A percentile compares a stretch with the other conserved stretches of the same genome.
These are phyloP conservation scores for Otolemur garnettii DNA, from an alignment of 2,113 vertebrate species.

Conservation along the genomic window DNA sequence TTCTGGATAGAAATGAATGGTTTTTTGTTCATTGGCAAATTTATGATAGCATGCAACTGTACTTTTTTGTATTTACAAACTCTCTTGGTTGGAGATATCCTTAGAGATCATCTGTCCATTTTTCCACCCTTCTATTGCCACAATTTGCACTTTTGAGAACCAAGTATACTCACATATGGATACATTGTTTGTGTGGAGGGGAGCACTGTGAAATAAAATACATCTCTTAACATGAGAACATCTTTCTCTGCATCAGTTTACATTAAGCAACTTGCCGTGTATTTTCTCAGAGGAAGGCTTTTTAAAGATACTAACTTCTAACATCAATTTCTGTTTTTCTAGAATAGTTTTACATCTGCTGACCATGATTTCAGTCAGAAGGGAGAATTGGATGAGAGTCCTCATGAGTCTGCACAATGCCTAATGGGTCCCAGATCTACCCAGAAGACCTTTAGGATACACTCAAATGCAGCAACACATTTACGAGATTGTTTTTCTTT, in stretches of 20 bases:
- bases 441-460: neutral
- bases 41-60: neutral
- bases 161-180: neutral
- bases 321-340: neutral
- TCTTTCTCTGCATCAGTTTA: neutral
- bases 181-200: neutral
- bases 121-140: neutral
- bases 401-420: neutral
- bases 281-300: constrained; percentile 3
- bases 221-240: neutral
- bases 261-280: neutral
- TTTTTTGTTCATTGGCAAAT: neutral
- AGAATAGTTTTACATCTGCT: neutral
- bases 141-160: constrained; percentile 21
- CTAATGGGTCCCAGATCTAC: neutral
- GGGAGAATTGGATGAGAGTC: neutral
- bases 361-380: constrained; percentile 1
- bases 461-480: neutral
- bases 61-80: neutral
- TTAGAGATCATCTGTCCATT: neutral
- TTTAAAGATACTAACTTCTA: neutral
- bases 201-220: neutral
- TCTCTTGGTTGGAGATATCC: neutral
- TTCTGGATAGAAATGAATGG: constrained; percentile 83
- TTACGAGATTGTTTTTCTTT: neutral